Base-by-base conservation (phyloP, 2,113 vertebrate genomes). In the Ageneiosus marmoratus region DNA sequence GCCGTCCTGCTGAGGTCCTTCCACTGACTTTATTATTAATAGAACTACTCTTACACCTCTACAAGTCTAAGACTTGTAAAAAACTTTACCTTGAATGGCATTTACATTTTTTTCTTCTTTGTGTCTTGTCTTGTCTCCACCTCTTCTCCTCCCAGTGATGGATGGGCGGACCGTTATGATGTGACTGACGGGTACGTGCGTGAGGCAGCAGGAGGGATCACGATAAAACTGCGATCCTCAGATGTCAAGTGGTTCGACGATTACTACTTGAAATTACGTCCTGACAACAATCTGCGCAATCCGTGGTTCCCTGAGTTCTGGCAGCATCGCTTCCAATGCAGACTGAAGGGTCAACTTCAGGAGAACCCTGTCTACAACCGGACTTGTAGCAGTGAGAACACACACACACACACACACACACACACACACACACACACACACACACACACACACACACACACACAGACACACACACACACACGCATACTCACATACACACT, bases 301-400 rank as follows among this genome's bases (percentile, higher is more conserved):
- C 98, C 98, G 2, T 99, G 98, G 98, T 99, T 99, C 90, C 96
- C 96, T 48, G 98, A 99, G 90, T 99, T 99, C 90, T 99, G 98
- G 98, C 98, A 99, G 87, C 97, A 94, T 77, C 93, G 94, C 2
- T 99, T 99, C 92, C 96, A 99, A 88, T 99, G 98, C 87, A 93
- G 95, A 1, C 89, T 99, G 63, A 95, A 96, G 91, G 97, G 97
- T 15, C 97, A 96, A 91, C 90, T 93, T 2, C 97, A 98, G 89
- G 98, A 99, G 88, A 98, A 92, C 90, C 89, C 53, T 88, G 96
- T 96, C 91, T 98, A 95, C 91, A 99, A 99, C 93, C 97, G 95
- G 89, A 98, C 96, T 84, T 99, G 98, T 88, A 94, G 92, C 89
- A 96, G 98, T 99, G 93, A 98, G 97, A 91, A 24, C 3, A 79